phyloP scores from a whole-genome alignment of 2,888 invertebrate genomes.

The Nycteola revayana region DNA sequence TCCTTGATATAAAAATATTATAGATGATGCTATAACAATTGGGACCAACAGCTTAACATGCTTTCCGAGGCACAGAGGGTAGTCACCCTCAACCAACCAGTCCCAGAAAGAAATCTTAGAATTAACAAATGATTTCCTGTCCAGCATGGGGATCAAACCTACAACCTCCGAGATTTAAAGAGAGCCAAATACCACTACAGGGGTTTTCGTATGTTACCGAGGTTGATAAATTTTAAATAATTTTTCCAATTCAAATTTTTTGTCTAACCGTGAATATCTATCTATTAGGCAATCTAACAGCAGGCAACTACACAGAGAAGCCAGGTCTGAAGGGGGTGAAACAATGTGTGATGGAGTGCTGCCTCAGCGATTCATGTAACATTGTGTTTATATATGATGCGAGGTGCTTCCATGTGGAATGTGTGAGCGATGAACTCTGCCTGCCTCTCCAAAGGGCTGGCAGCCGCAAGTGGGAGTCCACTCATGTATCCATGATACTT shows the following conservation, averaged over 20 bases:
- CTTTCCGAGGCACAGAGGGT: too few relatives aligned
- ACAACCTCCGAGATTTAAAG: too few relatives aligned
- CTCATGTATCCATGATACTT: slow-evolving; percentile 88
- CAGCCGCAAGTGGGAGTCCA: slow-evolving; percentile 78
- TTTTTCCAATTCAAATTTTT: background rate
- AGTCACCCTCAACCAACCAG: too few relatives aligned
- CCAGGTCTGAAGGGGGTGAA: slow-evolving; percentile 76
- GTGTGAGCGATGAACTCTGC: slow-evolving; percentile 87
- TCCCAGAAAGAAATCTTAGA: too few relatives aligned
- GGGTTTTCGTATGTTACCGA: too few relatives aligned
- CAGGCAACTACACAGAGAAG: slow-evolving; percentile 84
- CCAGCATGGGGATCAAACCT: too few relatives aligned
- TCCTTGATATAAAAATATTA: too few relatives aligned
- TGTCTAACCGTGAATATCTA: background rate
- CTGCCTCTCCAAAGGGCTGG: slow-evolving; percentile 82
- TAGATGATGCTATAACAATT: too few relatives aligned
- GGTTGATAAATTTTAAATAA: too few relatives aligned
- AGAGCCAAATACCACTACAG: too few relatives aligned
- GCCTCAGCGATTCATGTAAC: slow-evolving; percentile 86
- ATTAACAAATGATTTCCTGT: too few relatives aligned
- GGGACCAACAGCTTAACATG: too few relatives aligned
- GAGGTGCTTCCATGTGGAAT: slow-evolving; percentile 90
- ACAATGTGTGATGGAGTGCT: slow-evolving; percentile 86
- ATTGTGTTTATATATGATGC: slow-evolving; percentile 89
- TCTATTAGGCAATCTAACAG: slow-evolving; percentile 72